These are phyloP conservation scores for Matsumyia berberina DNA, from an alignment of 2,888 invertebrate genomes.

Conservation along the genomic window DNA sequence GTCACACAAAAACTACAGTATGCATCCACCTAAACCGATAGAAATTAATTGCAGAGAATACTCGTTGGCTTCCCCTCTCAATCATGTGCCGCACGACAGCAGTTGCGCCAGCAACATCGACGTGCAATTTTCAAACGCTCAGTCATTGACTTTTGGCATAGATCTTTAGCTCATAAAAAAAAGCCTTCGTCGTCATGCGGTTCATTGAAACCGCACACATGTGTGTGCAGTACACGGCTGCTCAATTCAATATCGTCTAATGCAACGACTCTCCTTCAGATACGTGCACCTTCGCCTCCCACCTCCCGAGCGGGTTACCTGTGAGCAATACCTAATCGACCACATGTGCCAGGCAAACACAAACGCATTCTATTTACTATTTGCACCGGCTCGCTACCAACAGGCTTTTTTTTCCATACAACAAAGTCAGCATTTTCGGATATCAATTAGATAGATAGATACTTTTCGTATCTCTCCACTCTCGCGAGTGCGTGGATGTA, in stretches of 20 bases:
- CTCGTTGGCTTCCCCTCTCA: conserved; percentile 23
- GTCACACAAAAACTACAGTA: conserved; percentile 32
- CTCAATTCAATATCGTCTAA: conserved; percentile 59
- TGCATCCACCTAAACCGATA: conserved; percentile 18
- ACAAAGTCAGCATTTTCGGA: conserved; percentile 48
- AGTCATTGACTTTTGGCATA: conserved; percentile 75
- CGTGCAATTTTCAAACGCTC: conserved; percentile 64
- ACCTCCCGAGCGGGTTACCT: conserved; percentile 31
- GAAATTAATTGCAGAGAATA: conserved; percentile 16
- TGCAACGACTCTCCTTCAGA: conserved; percentile 49
- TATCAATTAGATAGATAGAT: conserved; percentile 57
- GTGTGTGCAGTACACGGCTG: conserved; percentile 19
- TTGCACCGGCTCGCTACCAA: too few relatives aligned
- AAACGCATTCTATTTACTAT: too few relatives aligned
- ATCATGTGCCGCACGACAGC: background rate
- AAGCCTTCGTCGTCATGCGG: conserved; percentile 59
- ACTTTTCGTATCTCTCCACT: conserved; percentile 9
- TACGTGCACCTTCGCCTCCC: conserved; percentile 35
- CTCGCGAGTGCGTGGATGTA: conserved; percentile 60
- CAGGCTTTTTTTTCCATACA: background rate
- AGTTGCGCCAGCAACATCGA: conserved; percentile 11
- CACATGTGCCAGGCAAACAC: too few relatives aligned
- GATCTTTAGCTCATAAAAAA: conserved; percentile 68
- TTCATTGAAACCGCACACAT: conserved; percentile 64
- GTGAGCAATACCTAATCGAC: background rate